Conservation (phyloP, 1,140 invertebrate genomes). For the Microvelia longipes region DNA sequence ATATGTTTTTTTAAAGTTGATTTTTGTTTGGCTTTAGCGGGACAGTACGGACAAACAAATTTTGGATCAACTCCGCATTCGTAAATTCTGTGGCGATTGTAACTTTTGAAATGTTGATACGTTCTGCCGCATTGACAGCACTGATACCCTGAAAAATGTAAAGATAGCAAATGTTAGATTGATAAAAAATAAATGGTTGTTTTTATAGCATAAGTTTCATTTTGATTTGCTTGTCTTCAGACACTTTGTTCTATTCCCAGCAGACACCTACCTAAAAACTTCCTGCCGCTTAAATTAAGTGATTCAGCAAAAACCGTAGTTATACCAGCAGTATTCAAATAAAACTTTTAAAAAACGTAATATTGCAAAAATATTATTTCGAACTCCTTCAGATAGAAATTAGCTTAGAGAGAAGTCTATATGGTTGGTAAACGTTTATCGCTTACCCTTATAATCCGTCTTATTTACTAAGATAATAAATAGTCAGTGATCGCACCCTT, state of each 20-base stretch:
- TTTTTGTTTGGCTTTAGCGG: slow-evolving; percentile 35
- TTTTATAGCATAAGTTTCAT: neutral
- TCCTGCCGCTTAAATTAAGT: too few species aligned
- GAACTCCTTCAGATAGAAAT: too few species aligned
- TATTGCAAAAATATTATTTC: too few species aligned
- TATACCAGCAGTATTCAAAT: too few species aligned
- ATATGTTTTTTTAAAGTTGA: slow-evolving; percentile 34
- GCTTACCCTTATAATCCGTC: too few species aligned
- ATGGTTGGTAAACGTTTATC: too few species aligned
- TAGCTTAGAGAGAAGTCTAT: too few species aligned
- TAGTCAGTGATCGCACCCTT: too few species aligned
- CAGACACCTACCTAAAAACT: neutral
- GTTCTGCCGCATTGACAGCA: slow-evolving; percentile 28
- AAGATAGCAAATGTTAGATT: neutral
- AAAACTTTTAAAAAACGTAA: too few species aligned
- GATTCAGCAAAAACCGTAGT: too few species aligned
- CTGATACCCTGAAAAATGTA: neutral
- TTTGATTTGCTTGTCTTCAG: neutral
- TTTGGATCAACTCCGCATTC: slow-evolving; percentile 40
- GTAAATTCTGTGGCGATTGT: slow-evolving; percentile 36
- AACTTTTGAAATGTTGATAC: slow-evolving; percentile 34
- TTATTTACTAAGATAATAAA: too few species aligned
- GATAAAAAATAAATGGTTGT: neutral
- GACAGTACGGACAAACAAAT: slow-evolving; percentile 36
- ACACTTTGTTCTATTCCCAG: neutral